These are phyloP conservation scores for Hypomecis atomaria DNA, from an alignment of 2,888 invertebrate genomes.

Conservation along the genomic window DNA sequence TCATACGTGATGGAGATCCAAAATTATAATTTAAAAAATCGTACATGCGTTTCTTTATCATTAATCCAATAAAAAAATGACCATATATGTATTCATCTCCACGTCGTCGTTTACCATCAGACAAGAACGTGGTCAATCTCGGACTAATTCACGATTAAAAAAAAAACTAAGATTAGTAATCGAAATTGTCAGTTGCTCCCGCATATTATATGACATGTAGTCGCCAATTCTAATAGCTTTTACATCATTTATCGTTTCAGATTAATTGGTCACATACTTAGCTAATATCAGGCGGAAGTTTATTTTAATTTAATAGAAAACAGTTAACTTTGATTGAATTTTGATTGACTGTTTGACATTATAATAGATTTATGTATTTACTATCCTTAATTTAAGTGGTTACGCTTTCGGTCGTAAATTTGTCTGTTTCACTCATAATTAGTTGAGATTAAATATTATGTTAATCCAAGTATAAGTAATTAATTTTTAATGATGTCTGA, in stretches of 20 bases:
- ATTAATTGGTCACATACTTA: constrained; percentile 34
- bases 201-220: constrained; percentile 7
- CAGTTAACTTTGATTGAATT: constrained; percentile 32
- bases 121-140: too few relatives aligned
- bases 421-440: constrained; percentile 16
- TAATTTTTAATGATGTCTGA: constrained; percentile 12
- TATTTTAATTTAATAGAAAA: constrained; percentile 38
- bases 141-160: neutral
- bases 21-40: too few relatives aligned
- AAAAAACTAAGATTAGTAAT: constrained; percentile 2
- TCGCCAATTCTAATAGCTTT: constrained; percentile 22
- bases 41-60: too few relatives aligned
- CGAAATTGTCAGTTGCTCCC: neutral
- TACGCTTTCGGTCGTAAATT: constrained; percentile 33
- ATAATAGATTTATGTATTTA: constrained; percentile 37
- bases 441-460: constrained; percentile 14
- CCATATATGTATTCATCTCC: too few relatives aligned
- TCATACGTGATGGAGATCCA: too few relatives aligned
- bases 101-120: too few relatives aligned
- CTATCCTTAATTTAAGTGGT: constrained; percentile 31
- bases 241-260: constrained; percentile 27
- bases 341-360: constrained; percentile 41
- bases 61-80: too few relatives aligned
- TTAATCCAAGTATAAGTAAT: constrained; percentile 6
- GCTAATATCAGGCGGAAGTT: constrained; percentile 36